phyloP scores from a whole-genome alignment of 2,113 vertebrate genomes.

The Ardeotis arabs region DNA sequence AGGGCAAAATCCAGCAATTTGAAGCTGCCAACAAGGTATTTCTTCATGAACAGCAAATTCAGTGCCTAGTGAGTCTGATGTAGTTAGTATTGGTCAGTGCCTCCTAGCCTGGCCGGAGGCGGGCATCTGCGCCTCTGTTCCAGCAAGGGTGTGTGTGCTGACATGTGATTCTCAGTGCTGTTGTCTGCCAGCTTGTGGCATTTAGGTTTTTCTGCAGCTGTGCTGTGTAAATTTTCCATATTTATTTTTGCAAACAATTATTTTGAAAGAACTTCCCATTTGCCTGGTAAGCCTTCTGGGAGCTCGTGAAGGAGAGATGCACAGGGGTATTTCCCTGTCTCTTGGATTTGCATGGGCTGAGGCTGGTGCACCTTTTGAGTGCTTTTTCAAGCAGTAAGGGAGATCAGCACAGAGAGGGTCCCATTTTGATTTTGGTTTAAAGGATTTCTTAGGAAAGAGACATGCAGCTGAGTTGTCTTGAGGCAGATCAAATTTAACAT shows the following conservation, averaged over 20 bases:
- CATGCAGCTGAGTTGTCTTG: neutral
- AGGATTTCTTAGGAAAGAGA: neutral
- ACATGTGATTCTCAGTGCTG: neutral
- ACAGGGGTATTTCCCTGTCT: neutral
- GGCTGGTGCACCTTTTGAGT: neutral
- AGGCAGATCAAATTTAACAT: neutral
- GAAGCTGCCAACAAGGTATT: constrained; percentile 86
- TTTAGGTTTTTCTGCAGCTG: neutral
- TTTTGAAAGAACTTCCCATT: neutral
- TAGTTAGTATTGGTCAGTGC: neutral
- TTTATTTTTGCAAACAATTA: neutral
- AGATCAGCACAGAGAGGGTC: fast-evolving
- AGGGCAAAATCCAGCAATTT: constrained; percentile 81
- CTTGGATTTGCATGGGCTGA: neutral
- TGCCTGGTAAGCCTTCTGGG: neutral
- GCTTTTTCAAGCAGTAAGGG: neutral
- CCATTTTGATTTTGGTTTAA: neutral
- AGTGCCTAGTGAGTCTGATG: neutral
- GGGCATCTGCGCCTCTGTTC: neutral
- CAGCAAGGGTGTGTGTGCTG: neutral
- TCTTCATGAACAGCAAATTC: neutral
- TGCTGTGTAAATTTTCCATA: neutral
- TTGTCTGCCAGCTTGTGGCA: neutral
- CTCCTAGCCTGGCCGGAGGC: neutral
- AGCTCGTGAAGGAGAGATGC: neutral